A percentile compares a stretch with the other conserved stretches of the same genome.
These are phyloP conservation scores for Periplaneta americana DNA, from an alignment of 1,140 invertebrate genomes.

Conservation along the genomic window DNA sequence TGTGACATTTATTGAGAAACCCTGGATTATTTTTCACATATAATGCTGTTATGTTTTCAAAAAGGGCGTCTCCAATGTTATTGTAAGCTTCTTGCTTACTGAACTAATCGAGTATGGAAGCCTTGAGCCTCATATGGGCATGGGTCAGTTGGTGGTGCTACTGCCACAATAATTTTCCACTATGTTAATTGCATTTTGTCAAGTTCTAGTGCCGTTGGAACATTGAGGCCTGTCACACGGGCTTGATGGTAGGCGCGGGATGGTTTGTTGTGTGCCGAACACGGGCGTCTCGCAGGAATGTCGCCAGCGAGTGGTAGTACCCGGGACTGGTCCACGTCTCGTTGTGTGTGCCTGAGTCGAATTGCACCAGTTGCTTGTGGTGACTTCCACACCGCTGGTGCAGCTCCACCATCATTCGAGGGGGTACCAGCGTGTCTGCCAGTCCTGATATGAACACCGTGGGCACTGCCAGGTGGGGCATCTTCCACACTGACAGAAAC, in stretches of 20 bases:
- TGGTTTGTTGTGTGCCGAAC: not conserved
- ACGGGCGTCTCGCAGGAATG: slow-evolving; percentile 43
- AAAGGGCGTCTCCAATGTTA: no score
- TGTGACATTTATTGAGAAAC: no score
- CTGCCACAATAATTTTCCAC: not conserved
- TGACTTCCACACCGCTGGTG: slow-evolving; percentile 61
- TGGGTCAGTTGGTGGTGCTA: not conserved
- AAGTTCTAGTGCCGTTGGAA: no score
- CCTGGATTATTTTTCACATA: no score
- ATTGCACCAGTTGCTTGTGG: slow-evolving; percentile 63
- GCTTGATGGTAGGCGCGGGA: not conserved
- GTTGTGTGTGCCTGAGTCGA: slow-evolving; percentile 77
- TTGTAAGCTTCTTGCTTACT: no score
- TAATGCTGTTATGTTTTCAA: no score
- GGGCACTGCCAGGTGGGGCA: slow-evolving; percentile 57
- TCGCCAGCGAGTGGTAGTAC: slow-evolving; percentile 52
- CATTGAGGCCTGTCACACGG: not conserved
- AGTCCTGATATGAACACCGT: slow-evolving; percentile 76
- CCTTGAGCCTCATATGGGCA: not conserved
- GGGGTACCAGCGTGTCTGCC: slow-evolving; percentile 78
- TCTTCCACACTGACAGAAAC: slow-evolving; percentile 66
- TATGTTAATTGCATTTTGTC: no score
- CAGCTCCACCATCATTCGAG: slow-evolving; percentile 76
- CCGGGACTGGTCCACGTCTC: slow-evolving; percentile 72
- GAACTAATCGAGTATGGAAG: no score